Evolutionary conservation across 2,888 invertebrate genomes (phyloP), one percentile per base, ranked within the genome.

Genomic region (Rhyacophila evoluta): DNA sequence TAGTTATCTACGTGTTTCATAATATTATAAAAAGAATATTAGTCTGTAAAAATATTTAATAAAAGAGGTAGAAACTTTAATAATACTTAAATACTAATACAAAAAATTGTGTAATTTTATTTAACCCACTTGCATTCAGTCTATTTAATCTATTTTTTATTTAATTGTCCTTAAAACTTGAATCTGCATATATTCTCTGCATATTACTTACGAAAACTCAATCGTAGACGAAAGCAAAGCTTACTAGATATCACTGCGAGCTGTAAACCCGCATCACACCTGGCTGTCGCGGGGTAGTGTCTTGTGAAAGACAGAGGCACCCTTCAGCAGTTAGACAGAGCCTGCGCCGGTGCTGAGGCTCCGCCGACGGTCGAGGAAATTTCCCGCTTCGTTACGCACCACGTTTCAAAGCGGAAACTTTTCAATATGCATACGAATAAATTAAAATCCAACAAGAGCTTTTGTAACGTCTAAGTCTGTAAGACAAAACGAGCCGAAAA

Each of bases 301-400:
- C 29, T 33, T 6, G 29, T 6, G 29, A 55, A 25, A 25, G 15
- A 55, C 25, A 25, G 1, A 25, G 19, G 19, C 55, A 55, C 19
- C 55, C 55, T 19, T 55, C 19, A 8, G 19, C 55, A 19, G 55
- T 25, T 55, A 55, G 55, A 8, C 3, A 55, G 25, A 55, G 15
- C 25, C 55, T 55, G 25, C 19, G 55, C 55, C 25, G 29, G 29
- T 33, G 6, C 29, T 33, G 29, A 19, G 55, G 19, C 55, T 55
- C 55, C 55, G 19, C 19, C 55, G 19, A 55, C 55, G 55, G 55
- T 55, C 25, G 55, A 55, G 55, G 55, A 55, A 55, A 55, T 55
- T 55, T 55, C 55, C 2, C 55, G 55, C 55, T 25, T 55, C 55
- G 55, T 55, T 55, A 55, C 55, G 55, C 55, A 55, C 55, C 25